phyloP scores from a whole-genome alignment of 1,140 invertebrate genomes.

The Sarcophaga bullata region DNA sequence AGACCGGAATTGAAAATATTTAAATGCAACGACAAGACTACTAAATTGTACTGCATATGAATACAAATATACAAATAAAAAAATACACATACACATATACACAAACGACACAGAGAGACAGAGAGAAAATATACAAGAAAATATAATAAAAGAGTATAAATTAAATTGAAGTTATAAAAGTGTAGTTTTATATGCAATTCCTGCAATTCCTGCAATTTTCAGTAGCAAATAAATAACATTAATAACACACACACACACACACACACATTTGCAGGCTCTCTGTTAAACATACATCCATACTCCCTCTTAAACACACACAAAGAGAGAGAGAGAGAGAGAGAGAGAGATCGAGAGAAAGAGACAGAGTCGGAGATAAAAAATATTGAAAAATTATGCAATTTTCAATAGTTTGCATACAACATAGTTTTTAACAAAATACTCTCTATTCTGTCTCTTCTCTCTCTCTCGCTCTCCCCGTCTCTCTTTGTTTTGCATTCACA shows the following conservation, averaged over 20 bases:
- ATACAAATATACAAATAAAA: not conserved
- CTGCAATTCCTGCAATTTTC: not conserved
- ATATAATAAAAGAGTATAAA: too few relatives aligned
- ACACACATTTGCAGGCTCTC: not conserved
- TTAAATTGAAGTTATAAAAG: not conserved
- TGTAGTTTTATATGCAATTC: not conserved
- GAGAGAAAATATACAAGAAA: too few relatives aligned
- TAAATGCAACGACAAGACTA: not conserved
- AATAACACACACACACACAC: not conserved
- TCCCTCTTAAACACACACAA: too few relatives aligned
- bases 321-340: too few relatives aligned
- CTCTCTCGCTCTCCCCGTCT: too few relatives aligned
- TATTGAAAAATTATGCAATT: constrained; percentile 14
- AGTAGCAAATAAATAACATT: not conserved
- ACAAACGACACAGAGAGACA: too few relatives aligned
- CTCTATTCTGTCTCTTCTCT: too few relatives aligned
- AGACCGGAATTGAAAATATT: not conserved
- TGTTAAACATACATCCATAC: too few relatives aligned
- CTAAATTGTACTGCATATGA: not conserved
- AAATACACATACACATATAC: too few relatives aligned
- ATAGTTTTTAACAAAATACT: not conserved
- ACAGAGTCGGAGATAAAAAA: not conserved
- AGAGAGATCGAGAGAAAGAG: too few relatives aligned
- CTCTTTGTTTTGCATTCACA: too few relatives aligned
- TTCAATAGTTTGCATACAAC: not conserved